Evolutionary conservation across 2,797 vertebrate species (phyloP), one percentile per base, ranked within the genome.

Genomic region (Oryzias dopingdopingensis): DNA sequence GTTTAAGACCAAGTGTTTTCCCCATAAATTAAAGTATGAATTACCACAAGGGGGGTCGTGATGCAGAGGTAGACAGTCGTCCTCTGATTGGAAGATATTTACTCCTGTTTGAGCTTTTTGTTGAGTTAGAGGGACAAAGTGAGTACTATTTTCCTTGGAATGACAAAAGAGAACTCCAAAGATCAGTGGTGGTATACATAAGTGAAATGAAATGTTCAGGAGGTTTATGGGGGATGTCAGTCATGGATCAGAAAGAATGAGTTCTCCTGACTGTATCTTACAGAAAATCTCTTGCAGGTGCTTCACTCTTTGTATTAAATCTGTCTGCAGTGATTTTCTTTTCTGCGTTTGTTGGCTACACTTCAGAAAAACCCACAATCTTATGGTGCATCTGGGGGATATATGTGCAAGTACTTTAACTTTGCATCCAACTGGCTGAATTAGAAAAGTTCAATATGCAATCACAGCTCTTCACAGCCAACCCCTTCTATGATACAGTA

Each of bases 331-430:
- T 44, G 40, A 62, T 72, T 61, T 62, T 49, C 70, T 48, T 64
- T 45, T 6, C 8, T 65, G 57, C 63, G 60, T 76, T 52, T 45
- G 59, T 44, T 73, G 77, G 65, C 76, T 70, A 46, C 14, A 61
- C 49, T 70, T 67, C 41, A 65, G 52, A 79, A 67, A 66, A 66
- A 20, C 75, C 51, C 62, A 71, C 61, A 56, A 44, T 77, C 48
- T 62, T 56, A 49, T 54, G 55, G 66, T 71, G 44, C 73, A 76
- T 77, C 60, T 63, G 54, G 67, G 69, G 78, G 62, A 76, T 52
- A 67, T 64, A 69, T 71, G 67, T 43, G 57, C 58, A 58, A 71
- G 77, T 70, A 76, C 75, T 75, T 82, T 59, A 63, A 66, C 66
- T 81, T 50, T 14, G 6, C 42, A 70, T 80, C 32, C 45, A 24